phyloP scores from a whole-genome alignment of 2,113 vertebrate genomes.

The Arizona elegans region DNA sequence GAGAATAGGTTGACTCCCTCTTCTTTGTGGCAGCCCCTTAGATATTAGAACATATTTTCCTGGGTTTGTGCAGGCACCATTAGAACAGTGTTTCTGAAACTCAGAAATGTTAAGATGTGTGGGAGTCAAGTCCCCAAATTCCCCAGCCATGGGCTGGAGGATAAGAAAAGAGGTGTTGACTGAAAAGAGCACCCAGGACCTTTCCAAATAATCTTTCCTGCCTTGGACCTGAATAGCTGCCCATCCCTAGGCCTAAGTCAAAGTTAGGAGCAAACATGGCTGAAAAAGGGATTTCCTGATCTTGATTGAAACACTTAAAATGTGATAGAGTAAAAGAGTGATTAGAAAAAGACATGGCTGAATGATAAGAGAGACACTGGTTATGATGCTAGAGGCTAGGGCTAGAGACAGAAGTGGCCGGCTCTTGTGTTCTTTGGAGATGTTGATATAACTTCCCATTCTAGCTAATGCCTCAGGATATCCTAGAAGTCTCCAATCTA shows the following conservation, averaged over 20 bases:
- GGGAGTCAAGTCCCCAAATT: neutral
- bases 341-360: neutral
- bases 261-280: neutral
- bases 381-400: neutral
- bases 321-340: neutral
- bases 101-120: neutral
- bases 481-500: neutral
- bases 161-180: neutral
- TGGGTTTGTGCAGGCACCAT: neutral
- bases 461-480: neutral
- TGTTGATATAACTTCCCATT: neutral
- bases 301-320: neutral
- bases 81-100: neutral
- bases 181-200: neutral
- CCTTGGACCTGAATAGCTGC: neutral
- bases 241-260: neutral
- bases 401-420: neutral
- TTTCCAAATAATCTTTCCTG: neutral
- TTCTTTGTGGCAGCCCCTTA: neutral
- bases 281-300: neutral
- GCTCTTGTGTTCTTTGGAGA: neutral
- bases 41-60: neutral
- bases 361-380: neutral
- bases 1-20: neutral
- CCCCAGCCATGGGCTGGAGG: neutral